Evolutionary conservation across 2,888 invertebrate species (phyloP), one percentile per base, ranked within the genome.

Genomic region (Nymphalis urticae): DNA sequence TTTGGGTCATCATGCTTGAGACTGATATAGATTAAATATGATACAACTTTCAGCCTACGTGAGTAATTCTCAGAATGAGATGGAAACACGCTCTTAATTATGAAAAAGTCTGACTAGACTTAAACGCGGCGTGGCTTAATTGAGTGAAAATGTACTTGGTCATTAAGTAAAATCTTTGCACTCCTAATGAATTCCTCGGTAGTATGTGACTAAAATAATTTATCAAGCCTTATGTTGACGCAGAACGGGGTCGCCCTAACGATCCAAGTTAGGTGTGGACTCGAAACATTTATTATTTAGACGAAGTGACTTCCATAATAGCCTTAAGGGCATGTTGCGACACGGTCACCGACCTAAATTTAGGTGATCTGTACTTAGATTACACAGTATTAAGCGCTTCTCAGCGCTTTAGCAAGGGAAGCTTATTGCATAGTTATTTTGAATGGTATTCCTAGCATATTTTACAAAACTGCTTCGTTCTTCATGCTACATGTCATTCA

Each of bases 281-380:
- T 78, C 76, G 68, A 75, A 75, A 78, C 79, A 82, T 84, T 79
- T 82, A 84, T 84, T 84, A 85, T 85, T 83, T 80, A 84, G 76
- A 75, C 53, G 62, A 66, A 70, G 72, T 80, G 73, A 72, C 70
- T 72, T 70, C 64, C 66, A 73, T 68, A 71, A 69, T 72, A 73
- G 69, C 66, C 66, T 64, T 69, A 53, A 56, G 66, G 72, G 69
- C 65, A 61, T 64, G 68, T 62, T 32, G 56, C 56, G 69, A 69
- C 63, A 72, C 64, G 62, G 64, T 69, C 58, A 72, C 66, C 59
- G 56, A 62, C 66, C 66, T 62, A 53, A 60, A 66, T 66, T 66
- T 66, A 60, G 65, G 65, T 60, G 65, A 66, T 66, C 65, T 51
- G 65, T 32, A 53, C 65, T 59, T 66, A 60, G 60, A 66, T 66